These are phyloP conservation scores for Tiaroga cobitis DNA, from an alignment of 2,797 vertebrate species.

Conservation along the genomic window DNA sequence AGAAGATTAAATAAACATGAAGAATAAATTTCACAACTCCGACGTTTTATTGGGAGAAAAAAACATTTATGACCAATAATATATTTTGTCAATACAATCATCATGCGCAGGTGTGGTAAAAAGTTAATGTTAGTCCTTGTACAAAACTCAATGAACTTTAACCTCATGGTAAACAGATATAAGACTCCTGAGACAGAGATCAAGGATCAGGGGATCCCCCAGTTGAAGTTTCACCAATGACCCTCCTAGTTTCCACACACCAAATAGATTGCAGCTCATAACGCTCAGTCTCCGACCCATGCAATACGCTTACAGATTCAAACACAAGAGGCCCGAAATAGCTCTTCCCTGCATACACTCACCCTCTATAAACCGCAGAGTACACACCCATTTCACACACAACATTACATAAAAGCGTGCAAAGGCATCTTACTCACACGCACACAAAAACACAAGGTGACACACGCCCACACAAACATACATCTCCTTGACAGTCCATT, in stretches of 20 bases:
- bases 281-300: constrained; percentile 3
- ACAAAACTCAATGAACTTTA: not conserved
- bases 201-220: constrained; percentile 13
- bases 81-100: constrained; percentile 29
- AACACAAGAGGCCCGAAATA: constrained; percentile 26
- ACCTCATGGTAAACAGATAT: constrained; percentile 6
- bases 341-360: constrained; percentile 28
- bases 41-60: not conserved
- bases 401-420: constrained; percentile 17
- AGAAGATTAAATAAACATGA: not conserved
- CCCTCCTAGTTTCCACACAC: constrained; percentile 21
- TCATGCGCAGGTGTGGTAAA: constrained; percentile 18
- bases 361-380: constrained; percentile 22
- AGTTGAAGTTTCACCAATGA: constrained; percentile 20
- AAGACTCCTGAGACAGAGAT: not conserved
- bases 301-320: constrained; percentile 18
- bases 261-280: constrained; percentile 11
- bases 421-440: constrained; percentile 8
- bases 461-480: constrained; percentile 39
- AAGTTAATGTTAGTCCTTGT: not conserved
- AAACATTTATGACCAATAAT: too few species aligned
- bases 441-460: constrained; percentile 13
- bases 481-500: constrained; percentile 38
- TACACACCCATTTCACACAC: constrained; percentile 33
- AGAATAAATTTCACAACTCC: not conserved